Evolutionary conservation across 1,140 invertebrate species (phyloP).

Genomic region (Metopolophium dirhodum): DNA sequence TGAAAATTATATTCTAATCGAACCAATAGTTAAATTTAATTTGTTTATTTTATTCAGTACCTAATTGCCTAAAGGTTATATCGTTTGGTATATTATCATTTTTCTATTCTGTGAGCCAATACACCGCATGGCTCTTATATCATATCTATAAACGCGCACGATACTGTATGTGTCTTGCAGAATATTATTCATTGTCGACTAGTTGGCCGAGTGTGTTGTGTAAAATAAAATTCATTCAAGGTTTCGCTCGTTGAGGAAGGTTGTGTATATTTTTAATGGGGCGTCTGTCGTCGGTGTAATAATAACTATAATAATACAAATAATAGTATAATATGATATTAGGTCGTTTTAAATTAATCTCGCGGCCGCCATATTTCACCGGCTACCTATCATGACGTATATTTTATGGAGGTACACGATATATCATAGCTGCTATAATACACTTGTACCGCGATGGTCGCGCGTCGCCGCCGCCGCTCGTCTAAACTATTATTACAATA

Average conservation of each 20-base stretch:
- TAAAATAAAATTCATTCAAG: not conserved
- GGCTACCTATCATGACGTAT: not conserved
- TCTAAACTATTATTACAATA: not conserved
- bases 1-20: no score
- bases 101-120: not conserved
- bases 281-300: not conserved
- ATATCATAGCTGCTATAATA: not conserved
- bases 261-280: not conserved
- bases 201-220: not conserved
- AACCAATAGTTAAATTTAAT: no score
- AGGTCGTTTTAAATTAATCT: not conserved
- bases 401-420: no score
- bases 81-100: not conserved
- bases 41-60: no score
- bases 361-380: not conserved
- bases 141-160: not conserved
- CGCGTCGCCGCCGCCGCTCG: not conserved
- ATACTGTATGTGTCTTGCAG: not conserved
- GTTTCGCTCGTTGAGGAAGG: slow-evolving; percentile 1
- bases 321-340: not conserved
- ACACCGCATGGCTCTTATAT: no score
- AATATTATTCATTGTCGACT: not conserved
- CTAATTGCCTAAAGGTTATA: not conserved
- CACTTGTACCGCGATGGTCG: not conserved
- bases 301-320: not conserved